Conservation (phyloP, 1,140 invertebrate species). For the Marisa cornuarietis region DNA sequence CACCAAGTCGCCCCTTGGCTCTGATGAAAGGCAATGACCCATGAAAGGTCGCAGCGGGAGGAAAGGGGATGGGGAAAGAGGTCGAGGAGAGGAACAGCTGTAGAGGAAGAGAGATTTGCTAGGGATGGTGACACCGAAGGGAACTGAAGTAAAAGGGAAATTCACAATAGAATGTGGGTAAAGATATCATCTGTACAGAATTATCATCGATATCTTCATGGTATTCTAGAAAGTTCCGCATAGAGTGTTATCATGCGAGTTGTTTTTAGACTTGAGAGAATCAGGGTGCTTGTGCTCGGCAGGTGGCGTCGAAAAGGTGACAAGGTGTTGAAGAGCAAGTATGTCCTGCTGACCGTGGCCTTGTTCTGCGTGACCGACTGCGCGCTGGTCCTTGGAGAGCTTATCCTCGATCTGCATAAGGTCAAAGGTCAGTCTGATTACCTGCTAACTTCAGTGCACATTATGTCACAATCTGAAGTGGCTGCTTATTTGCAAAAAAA, state of each 20-base stretch:
- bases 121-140: no score
- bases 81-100: neutral
- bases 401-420: conserved; percentile 57
- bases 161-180: neutral
- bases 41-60: neutral
- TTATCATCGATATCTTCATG: no score
- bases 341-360: conserved; percentile 51
- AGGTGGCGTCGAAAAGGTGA: conserved; percentile 53
- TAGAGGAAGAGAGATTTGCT: neutral
- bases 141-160: no score
- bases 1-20: neutral
- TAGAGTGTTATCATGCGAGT: no score
- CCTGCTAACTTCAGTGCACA: neutral
- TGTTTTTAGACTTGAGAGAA: neutral
- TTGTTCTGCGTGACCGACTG: conserved; percentile 56
- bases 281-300: conserved; percentile 16
- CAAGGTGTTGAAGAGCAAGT: conserved; percentile 51
- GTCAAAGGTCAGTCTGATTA: conserved; percentile 48
- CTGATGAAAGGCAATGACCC: neutral
- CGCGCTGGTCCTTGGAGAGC: conserved; percentile 55
- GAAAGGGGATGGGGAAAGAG: neutral
- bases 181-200: neutral
- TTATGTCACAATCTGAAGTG: neutral
- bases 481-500: neutral
- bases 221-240: no score